These are phyloP conservation scores for Stomorhina lunata DNA, from an alignment of 2,888 invertebrate species.

Conservation along the genomic window DNA sequence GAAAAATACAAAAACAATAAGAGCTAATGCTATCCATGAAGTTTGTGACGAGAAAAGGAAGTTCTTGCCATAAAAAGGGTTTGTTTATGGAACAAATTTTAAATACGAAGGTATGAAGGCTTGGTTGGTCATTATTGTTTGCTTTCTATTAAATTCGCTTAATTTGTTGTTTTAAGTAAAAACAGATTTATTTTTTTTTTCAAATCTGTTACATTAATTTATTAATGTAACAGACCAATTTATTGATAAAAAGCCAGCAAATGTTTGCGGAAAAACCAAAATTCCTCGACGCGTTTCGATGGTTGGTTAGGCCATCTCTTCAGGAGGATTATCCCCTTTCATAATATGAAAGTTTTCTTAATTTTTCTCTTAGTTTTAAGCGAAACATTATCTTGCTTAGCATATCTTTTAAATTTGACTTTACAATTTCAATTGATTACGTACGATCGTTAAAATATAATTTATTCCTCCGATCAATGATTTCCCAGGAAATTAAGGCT, in stretches of 20 bases:
- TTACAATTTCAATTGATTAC: neutral
- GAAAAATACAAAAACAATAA: neutral
- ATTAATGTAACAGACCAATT: too few relatives aligned
- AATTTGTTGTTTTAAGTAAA: neutral
- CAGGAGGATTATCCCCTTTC: too few relatives aligned
- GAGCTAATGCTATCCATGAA: neutral
- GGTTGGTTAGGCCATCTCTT: too few relatives aligned
- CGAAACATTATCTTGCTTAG: neutral
- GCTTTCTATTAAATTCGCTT: neutral
- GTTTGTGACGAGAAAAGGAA: constrained; percentile 30
- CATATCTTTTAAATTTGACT: neutral
- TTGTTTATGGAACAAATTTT: neutral
- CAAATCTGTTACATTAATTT: too few relatives aligned
- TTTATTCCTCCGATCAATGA: constrained; percentile 18
- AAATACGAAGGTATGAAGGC: neutral
- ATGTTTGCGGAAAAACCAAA: too few relatives aligned
- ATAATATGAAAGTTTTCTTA: too few relatives aligned
- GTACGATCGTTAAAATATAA: neutral
- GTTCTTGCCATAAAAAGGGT: neutral
- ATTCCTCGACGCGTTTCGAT: too few relatives aligned
- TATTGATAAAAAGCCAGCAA: too few relatives aligned
- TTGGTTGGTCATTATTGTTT: neutral
- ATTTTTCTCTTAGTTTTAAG: neutral
- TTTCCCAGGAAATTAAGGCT: neutral
- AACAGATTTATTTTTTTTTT: neutral